Evolutionary conservation across 2,888 invertebrate species (phyloP).

Genomic region (Listrodromus nycthemerus): DNA sequence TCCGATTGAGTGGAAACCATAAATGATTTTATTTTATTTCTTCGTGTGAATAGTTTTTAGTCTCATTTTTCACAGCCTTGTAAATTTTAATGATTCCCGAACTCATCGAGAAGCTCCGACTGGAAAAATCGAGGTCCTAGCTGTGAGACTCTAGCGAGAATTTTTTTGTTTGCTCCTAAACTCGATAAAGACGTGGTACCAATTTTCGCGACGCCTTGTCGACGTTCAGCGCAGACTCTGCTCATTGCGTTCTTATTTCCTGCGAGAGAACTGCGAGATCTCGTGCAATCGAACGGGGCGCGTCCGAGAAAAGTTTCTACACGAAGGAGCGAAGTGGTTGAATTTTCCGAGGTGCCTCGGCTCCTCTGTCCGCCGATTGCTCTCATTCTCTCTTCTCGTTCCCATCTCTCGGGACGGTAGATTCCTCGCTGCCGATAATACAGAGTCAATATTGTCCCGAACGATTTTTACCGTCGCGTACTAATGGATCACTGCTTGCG

Average conservation of each 20-base stretch:
- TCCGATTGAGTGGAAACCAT: background rate
- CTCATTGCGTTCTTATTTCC: background rate
- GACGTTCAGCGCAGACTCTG: background rate
- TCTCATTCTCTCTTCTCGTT: background rate
- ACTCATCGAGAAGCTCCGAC: background rate
- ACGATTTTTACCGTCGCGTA: conserved; percentile 30
- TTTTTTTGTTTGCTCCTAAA: background rate
- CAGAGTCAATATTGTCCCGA: conserved; percentile 55
- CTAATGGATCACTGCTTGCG: conserved; percentile 50
- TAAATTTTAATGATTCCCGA: background rate
- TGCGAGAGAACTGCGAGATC: background rate
- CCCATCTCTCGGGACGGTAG: conserved; percentile 26
- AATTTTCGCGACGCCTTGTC: background rate
- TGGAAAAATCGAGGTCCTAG: background rate
- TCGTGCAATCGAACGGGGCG: background rate
- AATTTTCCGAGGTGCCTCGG: conserved; percentile 23
- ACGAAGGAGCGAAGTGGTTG: background rate
- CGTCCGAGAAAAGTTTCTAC: background rate
- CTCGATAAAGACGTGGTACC: background rate
- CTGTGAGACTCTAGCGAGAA: background rate
- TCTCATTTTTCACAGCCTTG: background rate
- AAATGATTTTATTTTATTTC: background rate
- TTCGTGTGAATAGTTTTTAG: background rate
- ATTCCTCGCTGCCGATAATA: conserved; percentile 37
- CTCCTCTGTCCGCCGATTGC: background rate